Conservation (phyloP, 2,113 vertebrate species). For the Amblyornis subalaris region DNA sequence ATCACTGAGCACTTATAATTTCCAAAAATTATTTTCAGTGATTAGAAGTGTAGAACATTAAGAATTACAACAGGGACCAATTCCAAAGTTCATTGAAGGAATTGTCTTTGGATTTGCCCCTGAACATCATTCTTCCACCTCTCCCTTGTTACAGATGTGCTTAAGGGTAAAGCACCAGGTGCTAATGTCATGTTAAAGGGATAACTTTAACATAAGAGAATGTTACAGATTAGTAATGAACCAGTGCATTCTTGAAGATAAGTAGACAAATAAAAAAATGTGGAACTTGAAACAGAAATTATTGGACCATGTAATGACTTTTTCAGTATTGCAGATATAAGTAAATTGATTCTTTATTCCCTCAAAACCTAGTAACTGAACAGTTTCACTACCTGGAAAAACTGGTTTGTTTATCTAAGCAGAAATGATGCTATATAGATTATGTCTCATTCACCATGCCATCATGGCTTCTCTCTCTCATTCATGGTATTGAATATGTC, state of each 20-base stretch:
- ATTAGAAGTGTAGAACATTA: background rate
- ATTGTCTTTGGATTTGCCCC: background rate
- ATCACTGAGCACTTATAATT: background rate
- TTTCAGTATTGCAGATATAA: background rate
- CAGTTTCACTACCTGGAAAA: background rate
- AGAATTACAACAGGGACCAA: background rate
- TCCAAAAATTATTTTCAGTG: background rate
- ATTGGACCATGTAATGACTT: background rate
- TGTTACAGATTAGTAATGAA: background rate
- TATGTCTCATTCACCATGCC: background rate
- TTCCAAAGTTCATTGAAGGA: background rate
- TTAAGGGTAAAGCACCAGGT: background rate
- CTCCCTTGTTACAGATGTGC: background rate
- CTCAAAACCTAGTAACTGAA: background rate
- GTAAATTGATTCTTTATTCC: background rate
- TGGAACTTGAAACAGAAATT: background rate
- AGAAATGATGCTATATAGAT: background rate
- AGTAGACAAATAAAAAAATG: background rate
- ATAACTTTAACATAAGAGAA: background rate
- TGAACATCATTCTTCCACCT: background rate
- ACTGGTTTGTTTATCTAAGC: background rate
- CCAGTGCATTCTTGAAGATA: background rate
- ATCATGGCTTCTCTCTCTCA: background rate
- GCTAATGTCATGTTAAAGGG: background rate
- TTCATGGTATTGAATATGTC: background rate